Evolutionary conservation across 2,113 vertebrate species (phyloP), one percentile per base, ranked within the genome.

Genomic region (Siphamia tubifer): DNA sequence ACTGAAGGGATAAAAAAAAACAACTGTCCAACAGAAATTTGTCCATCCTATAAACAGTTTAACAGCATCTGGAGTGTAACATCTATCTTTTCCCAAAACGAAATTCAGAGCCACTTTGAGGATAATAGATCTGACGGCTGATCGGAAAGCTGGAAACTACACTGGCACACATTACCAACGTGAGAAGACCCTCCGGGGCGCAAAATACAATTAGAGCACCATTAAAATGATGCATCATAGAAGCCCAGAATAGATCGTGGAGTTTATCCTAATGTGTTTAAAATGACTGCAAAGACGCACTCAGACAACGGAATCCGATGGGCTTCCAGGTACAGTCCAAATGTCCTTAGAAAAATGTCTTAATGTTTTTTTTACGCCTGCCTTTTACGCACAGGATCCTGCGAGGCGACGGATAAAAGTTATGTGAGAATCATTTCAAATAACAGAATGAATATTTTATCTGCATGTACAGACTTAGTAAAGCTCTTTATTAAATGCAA

Each of bases 181-280:
- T 67, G 66, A 84, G 58, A 73, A 40, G 61, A 87, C 23, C 71
- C 75, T 53, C n/a, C 38, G 55, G 74, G 74, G 71, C 65, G 52
- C 62, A 20, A 65, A 74, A 70, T 70, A 34, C 56, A 67, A 78
- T 74, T 81, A 78, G 38, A 54, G 49, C 54, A 49, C 49, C 65
- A 57, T 87, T 70, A 86, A 80, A 70, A 68, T 19, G 49, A 82
- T 74, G 71, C 71, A 73, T 82, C 71, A 74, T 68, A 74, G 48
- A 66, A 62, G 43, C 54, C 38, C 28, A 61, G 57, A 75, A 82
- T 48, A 79, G 47, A 84, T 63, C 68, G 55, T 6, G 32, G 15
- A 44, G 24, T 57, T 57, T 62, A 38, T 49, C 51, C 27, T 64
- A 53, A 62, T 57, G 68, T 52, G 39, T 77, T 81, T 74, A 68